Base-by-base conservation (phyloP, 2,797 vertebrate genomes). In the Neostethus bicornis region DNA sequence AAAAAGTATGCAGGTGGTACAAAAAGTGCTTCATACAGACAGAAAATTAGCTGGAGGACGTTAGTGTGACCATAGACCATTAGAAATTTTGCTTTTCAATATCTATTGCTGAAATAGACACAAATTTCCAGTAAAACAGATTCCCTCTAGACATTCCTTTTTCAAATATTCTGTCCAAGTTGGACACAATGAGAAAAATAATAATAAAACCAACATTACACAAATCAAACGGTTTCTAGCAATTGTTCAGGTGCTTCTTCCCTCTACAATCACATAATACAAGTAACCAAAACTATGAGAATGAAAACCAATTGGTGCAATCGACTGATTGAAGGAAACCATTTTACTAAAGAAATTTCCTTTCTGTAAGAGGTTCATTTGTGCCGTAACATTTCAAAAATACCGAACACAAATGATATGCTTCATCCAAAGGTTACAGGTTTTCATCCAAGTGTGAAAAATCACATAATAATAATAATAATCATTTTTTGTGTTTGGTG, bases 81-180 rank as follows among this genome's bases (percentile, higher is more conserved):
- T 43, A 43, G 47, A 44, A 34, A 73, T 56, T 42, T 17, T 44
- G 32, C 35, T 35, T 32, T 68, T 59, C 63, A 67, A 75, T 80
- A 74, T 73, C 66, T 55, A 85, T 65, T 11, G 14, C 41, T 37
- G 25, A 83, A 74, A 76, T 66, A 46, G 60, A 74, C 56, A 32
- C 24, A 34, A 35, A 53, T 50, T 42, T 66, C 51, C 46, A 52
- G 43, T 50, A 49, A 58, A 45, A 31, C 24, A 42, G 51, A 39
- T 23, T 19, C 23, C 14, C 31, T 35, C n/a, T 38, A n/a, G 2
- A 37, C 35, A 9, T 8, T 3, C 8, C 35, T 17, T 7, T 17
- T 9, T 9, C 3, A 8, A 0, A 38, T 8, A 8, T 38, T 8
- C 39, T 25, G 14, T 14, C n/a, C 0, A 0, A 32, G 2, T 7